These are phyloP conservation scores for Pedicia rivosa DNA, from an alignment of 2,888 invertebrate genomes.

Conservation along the genomic window DNA sequence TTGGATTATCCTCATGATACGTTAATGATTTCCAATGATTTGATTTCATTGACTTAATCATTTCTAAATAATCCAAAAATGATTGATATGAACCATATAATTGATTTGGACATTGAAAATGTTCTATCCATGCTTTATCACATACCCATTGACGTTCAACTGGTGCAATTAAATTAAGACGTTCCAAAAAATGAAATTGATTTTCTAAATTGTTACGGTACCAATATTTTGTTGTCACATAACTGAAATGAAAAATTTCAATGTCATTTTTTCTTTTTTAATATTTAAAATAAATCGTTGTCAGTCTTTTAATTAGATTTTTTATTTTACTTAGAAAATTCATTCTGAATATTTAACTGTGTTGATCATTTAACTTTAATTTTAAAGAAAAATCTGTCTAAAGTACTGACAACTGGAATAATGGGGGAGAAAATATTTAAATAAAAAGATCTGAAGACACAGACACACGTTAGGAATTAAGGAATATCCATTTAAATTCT, in stretches of 20 bases:
- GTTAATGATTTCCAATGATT: constrained; percentile 21
- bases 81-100: constrained; percentile 19
- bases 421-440: no score
- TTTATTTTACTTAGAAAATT: no score
- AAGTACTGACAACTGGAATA: no score
- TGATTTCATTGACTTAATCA: constrained; percentile 18
- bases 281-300: background rate
- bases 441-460: no score
- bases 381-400: no score
- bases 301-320: background rate
- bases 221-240: constrained; percentile 63
- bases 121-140: constrained; percentile 30
- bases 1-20: constrained; percentile 12
- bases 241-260: constrained; percentile 32
- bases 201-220: constrained; percentile 53
- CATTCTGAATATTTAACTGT: no score
- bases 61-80: constrained; percentile 22
- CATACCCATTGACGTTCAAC: constrained; percentile 59
- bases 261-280: background rate
- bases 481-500: no score
- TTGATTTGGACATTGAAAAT: constrained; percentile 22
- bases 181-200: constrained; percentile 53
- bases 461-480: no score
- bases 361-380: no score
- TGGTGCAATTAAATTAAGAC: constrained; percentile 49